Conservation (phyloP, 2,113 vertebrate genomes). For the Porphyrio hochstetteri region DNA sequence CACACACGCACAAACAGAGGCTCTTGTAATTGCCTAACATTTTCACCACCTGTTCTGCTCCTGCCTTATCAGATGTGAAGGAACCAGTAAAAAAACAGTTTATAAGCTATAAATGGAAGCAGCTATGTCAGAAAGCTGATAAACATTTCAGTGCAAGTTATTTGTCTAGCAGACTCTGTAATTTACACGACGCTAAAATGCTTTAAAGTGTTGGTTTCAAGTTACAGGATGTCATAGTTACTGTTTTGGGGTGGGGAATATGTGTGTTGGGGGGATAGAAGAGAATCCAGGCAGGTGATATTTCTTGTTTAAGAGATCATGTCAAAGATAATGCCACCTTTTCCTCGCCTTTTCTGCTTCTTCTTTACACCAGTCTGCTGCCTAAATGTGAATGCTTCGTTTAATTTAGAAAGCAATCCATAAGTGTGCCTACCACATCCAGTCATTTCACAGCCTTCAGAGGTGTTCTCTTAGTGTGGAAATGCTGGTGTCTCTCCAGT, state of each 20-base stretch:
- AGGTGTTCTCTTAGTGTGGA: not conserved
- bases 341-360: conserved; percentile 15
- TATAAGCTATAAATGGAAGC: conserved; percentile 77
- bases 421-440: not conserved
- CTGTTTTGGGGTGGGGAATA: not conserved
- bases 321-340: conserved; percentile 24
- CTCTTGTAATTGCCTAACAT: conserved; percentile 62
- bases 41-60: conserved; percentile 76
- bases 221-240: conserved; percentile 68
- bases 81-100: conserved; percentile 72
- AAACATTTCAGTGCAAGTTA: conserved; percentile 70
- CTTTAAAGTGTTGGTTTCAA: conserved; percentile 69
- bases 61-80: conserved; percentile 75
- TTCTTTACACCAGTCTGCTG: not conserved
- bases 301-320: conserved; percentile 31
- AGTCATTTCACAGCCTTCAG: not conserved
- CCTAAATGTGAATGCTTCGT: not conserved
- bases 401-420: not conserved
- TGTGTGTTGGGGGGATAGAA: not conserved
- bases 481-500: not conserved
- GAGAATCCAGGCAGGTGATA: not conserved
- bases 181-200: conserved; percentile 48
- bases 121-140: conserved; percentile 64
- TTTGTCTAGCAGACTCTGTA: conserved; percentile 66
- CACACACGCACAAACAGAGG: conserved; percentile 81